A percentile compares a stretch with the other conserved stretches of the same genome.
Evolutionary conservation across 2,797 vertebrate genomes (phyloP).

Genomic region (Australoheros facetus): DNA sequence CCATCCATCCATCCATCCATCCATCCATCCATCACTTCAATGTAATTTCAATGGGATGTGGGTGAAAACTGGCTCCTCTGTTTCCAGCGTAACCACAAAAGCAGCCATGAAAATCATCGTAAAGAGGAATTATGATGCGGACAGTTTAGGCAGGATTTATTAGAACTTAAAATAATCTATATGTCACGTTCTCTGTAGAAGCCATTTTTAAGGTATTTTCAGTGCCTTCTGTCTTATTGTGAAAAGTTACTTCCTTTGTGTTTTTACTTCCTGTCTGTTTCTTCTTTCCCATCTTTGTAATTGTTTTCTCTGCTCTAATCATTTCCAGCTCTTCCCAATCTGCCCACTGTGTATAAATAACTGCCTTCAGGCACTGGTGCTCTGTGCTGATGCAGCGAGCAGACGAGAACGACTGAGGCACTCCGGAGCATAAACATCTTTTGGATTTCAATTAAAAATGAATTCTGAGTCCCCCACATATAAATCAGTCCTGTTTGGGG

Average conservation of each 20-base stretch:
- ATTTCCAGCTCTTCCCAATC: neutral
- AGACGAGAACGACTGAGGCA: neutral
- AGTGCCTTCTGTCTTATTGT: neutral
- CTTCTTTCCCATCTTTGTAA: too few relatives aligned
- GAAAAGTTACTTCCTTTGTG: neutral
- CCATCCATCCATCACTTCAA: too few relatives aligned
- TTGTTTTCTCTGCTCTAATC: too few relatives aligned
- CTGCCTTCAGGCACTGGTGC: neutral
- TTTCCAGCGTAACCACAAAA: too few relatives aligned
- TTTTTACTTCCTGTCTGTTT: neutral
- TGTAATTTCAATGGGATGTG: neutral
- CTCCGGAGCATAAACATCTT: too few relatives aligned
- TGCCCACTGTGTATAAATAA: neutral
- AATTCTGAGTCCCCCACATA: too few relatives aligned
- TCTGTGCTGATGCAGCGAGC: neutral
- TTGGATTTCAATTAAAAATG: neutral
- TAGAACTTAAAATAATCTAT: neutral
- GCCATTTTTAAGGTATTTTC: neutral
- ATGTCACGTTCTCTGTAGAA: neutral
- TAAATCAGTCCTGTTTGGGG: too few relatives aligned
- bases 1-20: too few relatives aligned
- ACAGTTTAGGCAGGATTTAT: neutral
- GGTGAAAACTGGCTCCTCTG: neutral
- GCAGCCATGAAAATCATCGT: too few relatives aligned
- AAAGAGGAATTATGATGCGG: neutral